Percentiles rank a stretch among this genome's conserved stretches.
Evolutionary conservation across 2,888 invertebrate genomes (phyloP).

Genomic region (Diarsia dahlii): DNA sequence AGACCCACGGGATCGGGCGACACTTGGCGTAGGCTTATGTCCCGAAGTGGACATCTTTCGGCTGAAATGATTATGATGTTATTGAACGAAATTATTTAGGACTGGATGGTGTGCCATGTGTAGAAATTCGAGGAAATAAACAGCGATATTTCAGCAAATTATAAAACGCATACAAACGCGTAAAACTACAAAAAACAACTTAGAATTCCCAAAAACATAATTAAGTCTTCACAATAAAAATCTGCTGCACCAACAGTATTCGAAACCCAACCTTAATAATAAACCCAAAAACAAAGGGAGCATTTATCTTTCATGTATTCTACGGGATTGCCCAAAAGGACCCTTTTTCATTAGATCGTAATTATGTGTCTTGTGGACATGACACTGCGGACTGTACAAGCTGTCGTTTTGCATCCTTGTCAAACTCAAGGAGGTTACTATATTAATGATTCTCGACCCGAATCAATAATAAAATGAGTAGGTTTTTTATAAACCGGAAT

Average conservation of each 20-base stretch:
- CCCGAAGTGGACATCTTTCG: too few species aligned
- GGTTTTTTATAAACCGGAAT: too few species aligned
- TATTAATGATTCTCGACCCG: too few species aligned
- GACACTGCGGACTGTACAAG: conserved; percentile 9
- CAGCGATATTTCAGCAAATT: not conserved
- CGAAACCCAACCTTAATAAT: not conserved
- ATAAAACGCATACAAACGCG: not conserved
- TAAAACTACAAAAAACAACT: conserved; percentile 3
- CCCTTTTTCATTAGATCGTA: conserved; percentile 36
- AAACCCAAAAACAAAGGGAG: conserved; percentile 24
- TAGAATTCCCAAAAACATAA: conserved; percentile 5
- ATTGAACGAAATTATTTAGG: not conserved
- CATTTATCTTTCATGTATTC: conserved; percentile 13
- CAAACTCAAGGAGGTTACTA: too few species aligned
- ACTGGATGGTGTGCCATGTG: not conserved
- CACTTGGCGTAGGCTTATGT: too few species aligned
- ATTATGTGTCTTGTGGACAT: conserved; percentile 9
- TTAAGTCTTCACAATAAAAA: conserved; percentile 30
- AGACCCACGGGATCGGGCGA: too few species aligned
- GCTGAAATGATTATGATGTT: too few species aligned
- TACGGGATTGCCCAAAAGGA: conserved; percentile 17
- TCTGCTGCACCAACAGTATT: conserved; percentile 19
- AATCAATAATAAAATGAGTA: too few species aligned
- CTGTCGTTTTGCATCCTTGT: too few species aligned
- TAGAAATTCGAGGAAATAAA: not conserved